These are phyloP conservation scores for Heteronetta atricapilla DNA, from an alignment of 2,113 vertebrate species.

Conservation along the genomic window DNA sequence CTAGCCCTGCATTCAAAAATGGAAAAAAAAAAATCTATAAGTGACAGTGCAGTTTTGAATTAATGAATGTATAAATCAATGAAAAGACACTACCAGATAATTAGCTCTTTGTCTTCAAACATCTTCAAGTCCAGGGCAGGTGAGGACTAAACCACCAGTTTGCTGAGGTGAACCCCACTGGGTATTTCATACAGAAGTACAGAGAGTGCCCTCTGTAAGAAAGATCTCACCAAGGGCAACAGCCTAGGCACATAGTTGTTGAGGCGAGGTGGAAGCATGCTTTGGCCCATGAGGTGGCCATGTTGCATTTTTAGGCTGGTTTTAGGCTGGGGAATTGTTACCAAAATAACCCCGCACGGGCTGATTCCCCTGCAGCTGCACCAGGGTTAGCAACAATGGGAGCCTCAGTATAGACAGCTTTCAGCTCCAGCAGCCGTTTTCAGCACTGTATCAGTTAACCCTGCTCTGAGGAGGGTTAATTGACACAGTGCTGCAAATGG, in stretches of 20 bases:
- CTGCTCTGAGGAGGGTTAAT: slow-evolving; percentile 68
- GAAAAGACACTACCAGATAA: background rate
- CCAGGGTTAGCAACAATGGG: slow-evolving; percentile 50
- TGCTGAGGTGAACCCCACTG: background rate
- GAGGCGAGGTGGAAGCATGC: background rate
- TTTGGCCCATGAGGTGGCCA: background rate
- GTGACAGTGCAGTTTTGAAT: background rate
- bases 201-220: background rate
- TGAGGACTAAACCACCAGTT: background rate
- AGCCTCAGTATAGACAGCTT: slow-evolving; percentile 49
- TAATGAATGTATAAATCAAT: background rate
- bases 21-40: background rate
- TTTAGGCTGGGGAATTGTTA: background rate
- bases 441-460: slow-evolving; percentile 69
- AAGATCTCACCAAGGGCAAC: background rate
- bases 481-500: slow-evolving; percentile 62
- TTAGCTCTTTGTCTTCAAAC: background rate
- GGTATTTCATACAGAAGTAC: background rate
- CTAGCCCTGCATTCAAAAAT: background rate
- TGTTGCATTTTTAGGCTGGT: slow-evolving; percentile 7
- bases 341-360: slow-evolving; percentile 22
- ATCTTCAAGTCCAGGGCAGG: background rate
- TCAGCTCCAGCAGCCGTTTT: slow-evolving; percentile 56
- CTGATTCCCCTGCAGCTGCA: slow-evolving; percentile 66
- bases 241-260: background rate